Conservation (phyloP, 2,113 vertebrate genomes). For the Nymphicus hollandicus region DNA sequence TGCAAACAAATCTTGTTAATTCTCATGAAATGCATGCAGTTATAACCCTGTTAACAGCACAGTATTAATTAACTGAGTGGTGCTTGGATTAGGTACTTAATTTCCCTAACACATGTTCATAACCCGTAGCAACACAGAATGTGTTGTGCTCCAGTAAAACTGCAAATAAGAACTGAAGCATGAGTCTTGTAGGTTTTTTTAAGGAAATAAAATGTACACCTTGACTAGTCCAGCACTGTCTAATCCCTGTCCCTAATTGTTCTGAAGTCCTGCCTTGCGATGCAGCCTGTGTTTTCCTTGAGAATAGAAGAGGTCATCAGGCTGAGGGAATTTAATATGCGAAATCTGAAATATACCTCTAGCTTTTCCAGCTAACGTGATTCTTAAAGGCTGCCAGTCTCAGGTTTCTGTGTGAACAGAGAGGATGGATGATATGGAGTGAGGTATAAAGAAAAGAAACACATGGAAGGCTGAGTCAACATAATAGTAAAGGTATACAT, state of each 20-base stretch:
- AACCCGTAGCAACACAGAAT: constrained; percentile 6
- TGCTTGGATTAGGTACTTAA: constrained; percentile 22
- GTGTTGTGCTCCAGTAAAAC: not conserved
- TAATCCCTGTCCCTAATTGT: not conserved
- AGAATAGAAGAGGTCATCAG: not conserved
- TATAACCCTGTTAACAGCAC: constrained; percentile 17
- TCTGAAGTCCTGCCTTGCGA: not conserved
- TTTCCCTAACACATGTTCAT: not conserved
- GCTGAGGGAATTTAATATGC: not conserved
- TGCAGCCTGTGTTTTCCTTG: not conserved
- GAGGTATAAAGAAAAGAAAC: not conserved
- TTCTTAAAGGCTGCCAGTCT: not conserved
- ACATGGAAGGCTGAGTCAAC: not conserved
- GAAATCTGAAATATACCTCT: not conserved
- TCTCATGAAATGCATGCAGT: not conserved
- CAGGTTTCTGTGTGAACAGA: not conserved
- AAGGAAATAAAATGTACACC: not conserved
- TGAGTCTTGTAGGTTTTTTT: not conserved
- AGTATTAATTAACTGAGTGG: constrained; percentile 27
- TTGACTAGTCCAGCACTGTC: not conserved
- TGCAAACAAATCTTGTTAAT: constrained; percentile 43
- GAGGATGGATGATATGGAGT: not conserved
- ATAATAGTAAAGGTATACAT: not conserved
- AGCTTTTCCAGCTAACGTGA: not conserved
- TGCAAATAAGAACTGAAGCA: not conserved